A percentile compares a stretch with the other conserved stretches of the same genome.
Conservation (phyloP, 2,888 invertebrate species). For the Chloroclysta siterata region DNA sequence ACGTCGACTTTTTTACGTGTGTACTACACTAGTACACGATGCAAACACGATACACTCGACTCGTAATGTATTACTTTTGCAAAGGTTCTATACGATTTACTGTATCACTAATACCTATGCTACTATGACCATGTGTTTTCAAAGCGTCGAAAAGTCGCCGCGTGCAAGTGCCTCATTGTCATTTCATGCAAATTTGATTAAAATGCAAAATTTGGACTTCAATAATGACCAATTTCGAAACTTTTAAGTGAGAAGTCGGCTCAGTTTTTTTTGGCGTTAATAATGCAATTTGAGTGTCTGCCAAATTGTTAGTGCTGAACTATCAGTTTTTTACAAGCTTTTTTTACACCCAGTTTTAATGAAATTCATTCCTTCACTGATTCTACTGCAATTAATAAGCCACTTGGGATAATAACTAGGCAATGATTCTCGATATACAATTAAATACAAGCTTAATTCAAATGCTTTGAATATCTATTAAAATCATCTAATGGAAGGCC, state of each 20-base stretch:
- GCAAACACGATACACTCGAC: neutral
- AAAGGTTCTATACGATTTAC: no score
- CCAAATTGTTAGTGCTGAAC: conserved; percentile 35
- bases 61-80: no score
- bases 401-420: neutral
- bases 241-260: conserved; percentile 35
- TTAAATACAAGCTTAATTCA: no score
- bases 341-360: neutral
- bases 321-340: conserved; percentile 12
- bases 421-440: neutral
- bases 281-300: conserved; percentile 37
- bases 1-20: neutral
- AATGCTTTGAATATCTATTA: no score
- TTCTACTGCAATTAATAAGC: neutral
- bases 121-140: neutral
- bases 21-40: neutral
- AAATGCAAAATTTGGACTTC: conserved; percentile 7
- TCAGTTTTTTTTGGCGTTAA: conserved; percentile 31
- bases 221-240: conserved; percentile 31
- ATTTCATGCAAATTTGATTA: conserved; percentile 18
- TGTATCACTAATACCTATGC: no score
- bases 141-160: neutral
- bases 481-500: no score
- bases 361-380: neutral
- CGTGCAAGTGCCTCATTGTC: neutral